These are phyloP conservation scores for Frieseomelitta varia DNA, from an alignment of 1,140 invertebrate genomes.

Conservation along the genomic window DNA sequence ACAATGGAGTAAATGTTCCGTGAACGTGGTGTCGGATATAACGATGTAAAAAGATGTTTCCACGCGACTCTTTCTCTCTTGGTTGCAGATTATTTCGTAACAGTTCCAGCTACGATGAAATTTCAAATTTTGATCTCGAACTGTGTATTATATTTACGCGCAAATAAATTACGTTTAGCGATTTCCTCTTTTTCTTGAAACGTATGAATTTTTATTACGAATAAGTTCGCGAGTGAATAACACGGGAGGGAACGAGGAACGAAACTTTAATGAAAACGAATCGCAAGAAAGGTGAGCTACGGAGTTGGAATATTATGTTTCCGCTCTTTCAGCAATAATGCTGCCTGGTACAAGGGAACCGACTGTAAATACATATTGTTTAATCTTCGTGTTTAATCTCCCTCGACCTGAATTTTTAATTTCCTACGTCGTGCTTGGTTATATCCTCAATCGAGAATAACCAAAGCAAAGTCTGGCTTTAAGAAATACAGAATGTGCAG, in stretches of 20 bases:
- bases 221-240: not conserved
- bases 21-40: no score
- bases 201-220: not conserved
- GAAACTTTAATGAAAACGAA: not conserved
- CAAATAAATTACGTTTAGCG: no score
- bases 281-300: not conserved
- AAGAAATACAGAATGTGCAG: not conserved
- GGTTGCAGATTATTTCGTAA: no score
- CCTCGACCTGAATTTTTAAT: slow-evolving; percentile 4
- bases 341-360: no score
- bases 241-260: not conserved
- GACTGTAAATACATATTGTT: not conserved
- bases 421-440: not conserved
- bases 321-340: not conserved
- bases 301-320: not conserved
- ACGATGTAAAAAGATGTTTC: no score
- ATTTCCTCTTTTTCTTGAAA: no score
- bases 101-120: no score
- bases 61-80: no score
- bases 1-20: no score
- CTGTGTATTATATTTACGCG: no score
- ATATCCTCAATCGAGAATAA: not conserved
- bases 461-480: not conserved
- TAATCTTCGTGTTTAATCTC: not conserved
- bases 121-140: no score